A percentile compares a stretch with the other conserved stretches of the same genome.
Conservation (phyloP, 2,888 invertebrate genomes). For the Ormyrus nitidulus region DNA sequence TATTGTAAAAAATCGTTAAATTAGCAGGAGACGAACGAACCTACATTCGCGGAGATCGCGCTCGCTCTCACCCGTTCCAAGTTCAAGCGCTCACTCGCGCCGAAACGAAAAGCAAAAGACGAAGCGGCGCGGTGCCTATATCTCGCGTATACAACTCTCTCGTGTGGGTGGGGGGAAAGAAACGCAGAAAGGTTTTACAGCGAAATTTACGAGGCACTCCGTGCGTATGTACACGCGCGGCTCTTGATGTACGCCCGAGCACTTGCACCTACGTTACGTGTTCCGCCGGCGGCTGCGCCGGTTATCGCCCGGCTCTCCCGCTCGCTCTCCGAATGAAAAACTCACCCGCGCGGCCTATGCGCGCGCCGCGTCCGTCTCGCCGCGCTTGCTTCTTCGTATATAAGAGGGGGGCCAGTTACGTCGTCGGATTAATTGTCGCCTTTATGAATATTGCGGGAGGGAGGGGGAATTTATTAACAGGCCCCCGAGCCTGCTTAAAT, state of each 20-base stretch:
- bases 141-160: neutral
- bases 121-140: neutral
- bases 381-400: neutral
- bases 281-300: neutral
- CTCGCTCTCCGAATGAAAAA: neutral
- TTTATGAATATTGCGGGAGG: too few relatives aligned
- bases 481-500: too few relatives aligned
- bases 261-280: constrained; percentile 23
- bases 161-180: neutral
- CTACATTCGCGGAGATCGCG: too few relatives aligned
- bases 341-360: neutral
- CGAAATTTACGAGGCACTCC: constrained; percentile 33
- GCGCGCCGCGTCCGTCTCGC: neutral
- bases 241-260: constrained; percentile 11
- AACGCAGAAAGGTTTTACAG: constrained; percentile 31
- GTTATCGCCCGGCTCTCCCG: neutral
- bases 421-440: too few relatives aligned
- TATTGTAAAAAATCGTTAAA: neutral
- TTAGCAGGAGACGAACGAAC: too few relatives aligned
- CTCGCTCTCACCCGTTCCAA: too few relatives aligned
- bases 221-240: neutral
- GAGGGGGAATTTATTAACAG: too few relatives aligned
- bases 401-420: neutral
- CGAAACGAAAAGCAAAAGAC: neutral
- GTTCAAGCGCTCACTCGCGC: too few relatives aligned